These are phyloP conservation scores for Brachionus angularis DNA, from an alignment of 1,140 invertebrate species.

Conservation along the genomic window DNA sequence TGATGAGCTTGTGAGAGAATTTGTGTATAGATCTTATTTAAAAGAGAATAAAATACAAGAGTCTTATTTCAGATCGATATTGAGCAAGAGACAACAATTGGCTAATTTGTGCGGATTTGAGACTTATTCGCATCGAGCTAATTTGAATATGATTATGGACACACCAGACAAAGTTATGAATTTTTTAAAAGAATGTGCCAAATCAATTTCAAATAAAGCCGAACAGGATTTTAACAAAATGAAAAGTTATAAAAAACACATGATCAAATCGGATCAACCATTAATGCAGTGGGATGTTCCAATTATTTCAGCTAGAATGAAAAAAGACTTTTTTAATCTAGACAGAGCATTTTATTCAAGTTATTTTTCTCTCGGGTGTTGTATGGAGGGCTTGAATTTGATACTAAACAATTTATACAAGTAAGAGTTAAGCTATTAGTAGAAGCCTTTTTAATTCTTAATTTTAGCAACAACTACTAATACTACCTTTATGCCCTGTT, in stretches of 20 bases:
- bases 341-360: neutral
- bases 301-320: slow-evolving; percentile 15
- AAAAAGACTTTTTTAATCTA: slow-evolving; percentile 5
- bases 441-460: neutral
- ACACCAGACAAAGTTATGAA: slow-evolving; percentile 19
- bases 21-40: slow-evolving; percentile 79
- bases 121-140: slow-evolving; percentile 78
- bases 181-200: slow-evolving; percentile 39
- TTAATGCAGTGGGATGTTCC: slow-evolving; percentile 28
- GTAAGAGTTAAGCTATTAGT: neutral
- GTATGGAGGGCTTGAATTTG: slow-evolving; percentile 89
- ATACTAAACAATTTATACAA: slow-evolving; percentile 72
- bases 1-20: slow-evolving; percentile 67
- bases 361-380: slow-evolving; percentile 87
- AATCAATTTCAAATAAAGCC: slow-evolving; percentile 6
- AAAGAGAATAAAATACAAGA: slow-evolving; percentile 74
- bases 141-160: slow-evolving; percentile 38
- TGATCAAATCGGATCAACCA: neutral
- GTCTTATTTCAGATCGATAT: slow-evolving; percentile 62
- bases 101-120: slow-evolving; percentile 79
- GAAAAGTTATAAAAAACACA: neutral
- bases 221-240: slow-evolving; percentile 64
- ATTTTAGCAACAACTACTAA: neutral
- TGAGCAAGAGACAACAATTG: slow-evolving; percentile 62
- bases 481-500: neutral